These are phyloP conservation scores for Stichopus chloronotus DNA, from an alignment of 35 echinoderm and acorn worm species.

Conservation along the genomic window DNA sequence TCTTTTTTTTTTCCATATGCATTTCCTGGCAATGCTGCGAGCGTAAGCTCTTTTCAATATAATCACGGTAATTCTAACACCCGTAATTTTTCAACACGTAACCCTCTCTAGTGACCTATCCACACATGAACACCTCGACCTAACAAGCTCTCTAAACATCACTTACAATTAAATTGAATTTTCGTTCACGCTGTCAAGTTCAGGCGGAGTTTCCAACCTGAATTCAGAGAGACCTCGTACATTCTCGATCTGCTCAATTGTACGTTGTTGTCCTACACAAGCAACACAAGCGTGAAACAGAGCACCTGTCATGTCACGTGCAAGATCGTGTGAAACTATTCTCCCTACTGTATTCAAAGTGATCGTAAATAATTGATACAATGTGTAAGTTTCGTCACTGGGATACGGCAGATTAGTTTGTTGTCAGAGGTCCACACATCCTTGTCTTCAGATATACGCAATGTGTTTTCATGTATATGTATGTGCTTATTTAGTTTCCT, in stretches of 20 bases:
- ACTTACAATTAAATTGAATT: constrained; percentile 51
- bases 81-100: too few relatives aligned
- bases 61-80: too few relatives aligned
- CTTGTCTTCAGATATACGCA: too few relatives aligned
- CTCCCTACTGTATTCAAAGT: background rate
- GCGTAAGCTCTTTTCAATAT: too few relatives aligned
- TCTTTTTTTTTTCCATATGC: too few relatives aligned
- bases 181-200: background rate
- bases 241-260: background rate
- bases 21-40: too few relatives aligned
- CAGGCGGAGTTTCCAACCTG: too few relatives aligned
- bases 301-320: background rate
- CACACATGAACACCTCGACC: constrained; percentile 24
- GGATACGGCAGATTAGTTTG: background rate
- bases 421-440: background rate
- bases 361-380: background rate
- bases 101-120: background rate
- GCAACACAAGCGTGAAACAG: background rate
- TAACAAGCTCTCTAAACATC: constrained; percentile 26
- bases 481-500: too few relatives aligned
- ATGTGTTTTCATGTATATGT: too few relatives aligned
- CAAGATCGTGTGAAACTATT: background rate
- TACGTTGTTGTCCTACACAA: background rate
- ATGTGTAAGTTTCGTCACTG: background rate
- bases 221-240: too few relatives aligned